Evolutionary conservation across 53 echinoderm and acorn worm species (phyloP).

Genomic region (Paracentrotus lividus): DNA sequence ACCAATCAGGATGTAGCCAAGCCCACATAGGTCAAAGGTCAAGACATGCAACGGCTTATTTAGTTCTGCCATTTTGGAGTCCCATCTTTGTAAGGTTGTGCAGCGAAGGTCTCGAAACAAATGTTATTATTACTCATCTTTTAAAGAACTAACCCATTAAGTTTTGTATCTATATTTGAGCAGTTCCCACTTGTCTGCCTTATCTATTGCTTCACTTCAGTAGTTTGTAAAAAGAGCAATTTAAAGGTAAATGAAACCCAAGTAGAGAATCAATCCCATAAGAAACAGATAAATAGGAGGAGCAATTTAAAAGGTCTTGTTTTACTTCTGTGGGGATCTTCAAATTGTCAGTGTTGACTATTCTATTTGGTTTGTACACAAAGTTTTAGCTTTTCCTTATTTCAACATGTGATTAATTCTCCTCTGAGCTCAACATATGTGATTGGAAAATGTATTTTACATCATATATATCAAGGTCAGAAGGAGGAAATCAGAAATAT

Average conservation of each 20-base stretch:
- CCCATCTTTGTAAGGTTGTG: constrained; percentile 11
- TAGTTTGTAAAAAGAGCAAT: neutral
- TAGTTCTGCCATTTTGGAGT: neutral
- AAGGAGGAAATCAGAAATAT: no score
- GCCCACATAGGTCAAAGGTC: neutral
- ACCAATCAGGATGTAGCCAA: neutral
- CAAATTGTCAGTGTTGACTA: no score
- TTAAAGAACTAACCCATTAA: neutral
- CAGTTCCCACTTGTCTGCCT: neutral
- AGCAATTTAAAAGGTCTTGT: no score
- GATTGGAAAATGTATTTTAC: no score
- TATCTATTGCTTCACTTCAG: neutral
- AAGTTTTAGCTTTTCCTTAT: no score
- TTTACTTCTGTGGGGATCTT: no score
- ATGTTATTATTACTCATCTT: neutral
- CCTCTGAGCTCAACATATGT: no score
- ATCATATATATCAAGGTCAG: no score
- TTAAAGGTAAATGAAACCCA: neutral
- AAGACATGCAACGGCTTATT: neutral
- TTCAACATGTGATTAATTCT: no score
- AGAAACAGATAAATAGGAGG: no score
- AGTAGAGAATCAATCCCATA: no score
- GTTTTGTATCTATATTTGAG: neutral
- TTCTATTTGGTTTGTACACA: no score
- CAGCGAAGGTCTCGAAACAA: constrained; percentile 1